Percentiles rank a stretch among this genome's conserved stretches.
Conservation (phyloP, 2,888 invertebrate species). For the Drosophila engyochracea region DNA sequence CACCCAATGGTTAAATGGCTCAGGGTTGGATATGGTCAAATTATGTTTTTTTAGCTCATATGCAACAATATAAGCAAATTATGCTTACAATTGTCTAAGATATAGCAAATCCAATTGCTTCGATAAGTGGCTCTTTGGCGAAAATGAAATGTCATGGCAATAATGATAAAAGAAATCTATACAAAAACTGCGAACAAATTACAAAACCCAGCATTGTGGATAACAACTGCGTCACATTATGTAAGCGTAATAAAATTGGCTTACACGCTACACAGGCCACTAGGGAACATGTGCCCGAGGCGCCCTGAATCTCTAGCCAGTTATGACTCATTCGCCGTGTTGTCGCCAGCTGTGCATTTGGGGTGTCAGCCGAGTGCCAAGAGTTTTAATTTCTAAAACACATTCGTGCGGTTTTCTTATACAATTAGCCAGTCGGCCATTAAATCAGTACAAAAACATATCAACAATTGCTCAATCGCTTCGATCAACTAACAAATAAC, state of each 20-base stretch:
- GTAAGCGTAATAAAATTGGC: conserved; percentile 39
- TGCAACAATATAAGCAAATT: conserved; percentile 64
- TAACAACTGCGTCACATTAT: conserved; percentile 36
- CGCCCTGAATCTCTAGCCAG: conserved; percentile 23
- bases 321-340: conserved; percentile 55
- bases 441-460: conserved; percentile 56
- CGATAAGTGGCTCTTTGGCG: conserved; percentile 40
- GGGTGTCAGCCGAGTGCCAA: conserved; percentile 56
- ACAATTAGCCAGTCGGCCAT: conserved; percentile 58
- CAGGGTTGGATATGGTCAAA: conserved; percentile 49
- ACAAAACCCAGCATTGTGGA: conserved; percentile 18
- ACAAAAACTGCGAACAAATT: conserved; percentile 20
- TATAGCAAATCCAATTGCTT: conserved; percentile 62
- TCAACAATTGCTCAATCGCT: conserved; percentile 72
- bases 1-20: conserved; percentile 44
- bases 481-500: conserved; percentile 73
- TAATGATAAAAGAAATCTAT: conserved; percentile 32
- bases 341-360: conserved; percentile 62
- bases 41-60: conserved; percentile 19
- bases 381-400: conserved; percentile 56
- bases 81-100: conserved; percentile 53
- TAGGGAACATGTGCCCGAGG: conserved; percentile 36
- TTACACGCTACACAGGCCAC: conserved; percentile 16
- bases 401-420: conserved; percentile 41
- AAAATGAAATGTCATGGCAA: conserved; percentile 60